Conservation (phyloP, 2,797 vertebrate species). For the Anabacerthia variegaticeps region DNA sequence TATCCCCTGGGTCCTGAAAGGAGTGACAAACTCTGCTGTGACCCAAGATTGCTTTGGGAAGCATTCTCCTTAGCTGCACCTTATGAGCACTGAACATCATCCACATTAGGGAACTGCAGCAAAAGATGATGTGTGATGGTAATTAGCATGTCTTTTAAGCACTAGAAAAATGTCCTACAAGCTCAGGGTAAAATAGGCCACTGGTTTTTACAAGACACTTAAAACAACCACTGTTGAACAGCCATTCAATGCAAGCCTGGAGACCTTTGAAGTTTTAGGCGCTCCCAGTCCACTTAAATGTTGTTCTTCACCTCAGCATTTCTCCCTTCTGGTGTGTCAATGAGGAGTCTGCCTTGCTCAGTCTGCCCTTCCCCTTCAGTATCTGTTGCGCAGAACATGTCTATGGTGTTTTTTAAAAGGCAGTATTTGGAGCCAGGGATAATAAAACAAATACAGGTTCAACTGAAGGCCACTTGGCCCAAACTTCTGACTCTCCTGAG, state of each 20-base stretch:
- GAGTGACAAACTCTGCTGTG: background rate
- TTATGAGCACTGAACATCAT: background rate
- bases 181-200: background rate
- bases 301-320: background rate
- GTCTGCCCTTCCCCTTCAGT: accelerated
- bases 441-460: background rate
- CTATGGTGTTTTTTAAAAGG: background rate
- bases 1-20: background rate
- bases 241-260: background rate
- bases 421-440: background rate
- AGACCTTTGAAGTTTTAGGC: background rate
- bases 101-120: background rate
- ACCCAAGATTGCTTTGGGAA: background rate
- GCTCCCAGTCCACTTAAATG: background rate
- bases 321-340: background rate
- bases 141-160: background rate
- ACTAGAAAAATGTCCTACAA: background rate
- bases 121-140: background rate
- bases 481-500: background rate
- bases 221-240: background rate
- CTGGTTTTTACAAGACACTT: background rate
- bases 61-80: background rate
- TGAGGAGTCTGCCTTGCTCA: background rate
- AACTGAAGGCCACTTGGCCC: background rate
- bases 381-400: background rate